Evolutionary conservation across 2,113 vertebrate species (phyloP).

Genomic region (Aspiorhynchus laticeps): DNA sequence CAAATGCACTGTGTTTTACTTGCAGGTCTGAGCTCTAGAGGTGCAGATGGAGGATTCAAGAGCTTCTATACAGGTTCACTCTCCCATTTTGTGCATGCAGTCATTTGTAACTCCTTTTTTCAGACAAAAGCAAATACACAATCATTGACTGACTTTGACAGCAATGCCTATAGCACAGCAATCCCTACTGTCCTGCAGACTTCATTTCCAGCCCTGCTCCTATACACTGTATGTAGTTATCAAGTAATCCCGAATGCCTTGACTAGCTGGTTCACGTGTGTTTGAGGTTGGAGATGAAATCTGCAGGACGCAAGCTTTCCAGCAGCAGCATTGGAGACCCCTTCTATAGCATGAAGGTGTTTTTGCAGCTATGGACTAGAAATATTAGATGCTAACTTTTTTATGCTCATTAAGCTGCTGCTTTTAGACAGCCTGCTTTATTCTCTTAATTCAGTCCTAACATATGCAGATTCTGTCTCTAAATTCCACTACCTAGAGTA

Average conservation of each 20-base stretch:
- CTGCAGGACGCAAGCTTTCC: too few relatives aligned
- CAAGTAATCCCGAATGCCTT: background rate
- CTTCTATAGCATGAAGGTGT: too few relatives aligned
- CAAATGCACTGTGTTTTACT: background rate
- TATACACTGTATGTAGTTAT: background rate
- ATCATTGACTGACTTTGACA: background rate
- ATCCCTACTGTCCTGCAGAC: too few relatives aligned
- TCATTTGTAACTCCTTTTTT: background rate
- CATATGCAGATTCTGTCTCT: background rate
- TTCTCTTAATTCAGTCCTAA: background rate
- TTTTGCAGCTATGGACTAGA: background rate
- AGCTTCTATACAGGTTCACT: conserved; percentile 57
- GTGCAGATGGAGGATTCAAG: conserved; percentile 57
- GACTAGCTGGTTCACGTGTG: too few relatives aligned
- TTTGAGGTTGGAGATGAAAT: background rate
- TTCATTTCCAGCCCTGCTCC: too few relatives aligned
- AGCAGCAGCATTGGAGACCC: background rate
- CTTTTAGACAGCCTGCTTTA: background rate
- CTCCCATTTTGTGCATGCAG: too few relatives aligned
- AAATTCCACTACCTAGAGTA: background rate
- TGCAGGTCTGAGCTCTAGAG: conserved; percentile 48
- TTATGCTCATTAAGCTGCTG: background rate
- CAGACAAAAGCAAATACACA: background rate
- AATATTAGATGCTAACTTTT: background rate
- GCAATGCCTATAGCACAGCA: too few relatives aligned